Evolutionary conservation across 2,797 vertebrate species (phyloP).

Genomic region (Squalus acanthias): DNA sequence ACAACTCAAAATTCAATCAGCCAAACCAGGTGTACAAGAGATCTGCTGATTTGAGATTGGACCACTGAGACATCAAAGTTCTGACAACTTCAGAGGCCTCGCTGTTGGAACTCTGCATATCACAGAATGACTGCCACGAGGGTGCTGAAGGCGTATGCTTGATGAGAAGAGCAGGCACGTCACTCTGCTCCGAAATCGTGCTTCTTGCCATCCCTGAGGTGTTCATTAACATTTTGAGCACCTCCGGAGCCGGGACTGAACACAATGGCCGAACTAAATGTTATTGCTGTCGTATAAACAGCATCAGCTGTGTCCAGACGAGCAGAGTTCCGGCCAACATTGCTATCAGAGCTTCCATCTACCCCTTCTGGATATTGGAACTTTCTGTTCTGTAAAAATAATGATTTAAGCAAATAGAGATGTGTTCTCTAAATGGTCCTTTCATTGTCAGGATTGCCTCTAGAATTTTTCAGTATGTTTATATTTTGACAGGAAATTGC

Average conservation of each 20-base stretch:
- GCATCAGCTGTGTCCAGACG: neutral
- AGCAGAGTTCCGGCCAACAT: neutral
- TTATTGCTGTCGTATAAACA: neutral
- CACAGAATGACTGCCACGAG: neutral
- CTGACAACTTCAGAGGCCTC: neutral
- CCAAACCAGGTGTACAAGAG: neutral
- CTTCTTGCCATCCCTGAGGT: neutral
- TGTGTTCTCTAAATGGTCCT: neutral
- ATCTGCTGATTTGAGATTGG: neutral
- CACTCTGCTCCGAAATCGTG: conserved; percentile 1
- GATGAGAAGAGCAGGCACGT: conserved; percentile 24
- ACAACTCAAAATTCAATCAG: neutral
- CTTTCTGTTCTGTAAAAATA: neutral
- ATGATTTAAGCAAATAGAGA: neutral
- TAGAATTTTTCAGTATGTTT: neutral
- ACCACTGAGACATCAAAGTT: neutral
- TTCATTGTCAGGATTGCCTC: neutral
- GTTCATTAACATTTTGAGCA: conserved; percentile 29
- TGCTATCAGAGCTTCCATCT: neutral
- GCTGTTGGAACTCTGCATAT: neutral
- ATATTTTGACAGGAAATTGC: conserved; percentile 20
- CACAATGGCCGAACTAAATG: neutral
- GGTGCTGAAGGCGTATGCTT: neutral
- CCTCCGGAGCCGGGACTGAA: neutral
- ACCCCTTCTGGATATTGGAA: neutral